Base-by-base conservation (phyloP, 2,113 vertebrate species). In the Sisor rabdophorus region DNA sequence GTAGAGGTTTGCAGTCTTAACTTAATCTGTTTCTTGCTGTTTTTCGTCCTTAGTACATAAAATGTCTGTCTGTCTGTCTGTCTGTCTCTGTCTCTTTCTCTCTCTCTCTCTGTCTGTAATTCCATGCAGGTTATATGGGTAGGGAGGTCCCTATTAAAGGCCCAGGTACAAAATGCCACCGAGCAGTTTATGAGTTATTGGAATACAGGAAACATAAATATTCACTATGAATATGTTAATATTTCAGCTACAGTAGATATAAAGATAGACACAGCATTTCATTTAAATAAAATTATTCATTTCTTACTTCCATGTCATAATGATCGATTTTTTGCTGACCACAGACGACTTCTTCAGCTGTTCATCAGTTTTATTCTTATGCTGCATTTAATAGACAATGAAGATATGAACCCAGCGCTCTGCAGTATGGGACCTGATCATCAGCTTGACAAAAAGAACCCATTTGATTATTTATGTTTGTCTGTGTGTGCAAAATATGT, bases 271-370 rank as follows among this genome's bases (percentile, higher is more conserved):
- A 56, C 8, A 50, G 26, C 47, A 50, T 48, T 50, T 20, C 47
- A 68, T 68, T 17, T 19, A 50, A n/a, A 48, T 68, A 16, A 50
- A 67, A 3, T 1, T 24, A 11, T 24, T 75, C n/a, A 36, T 63
- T 32, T 61, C 50, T 26, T 68, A 44, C 24, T 19, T 26, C 12
- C 12, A 19, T 68, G 54, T 4, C 54, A 55, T 71, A 54, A 36
- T 56, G 10, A 20, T 58, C 24, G 56, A 22, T 11, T 16, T 30
- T 59, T 77, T 59, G 20, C 26, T 26, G 15, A 32, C 32, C 40
- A 70, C 44, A 52, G 60, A 77, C 24, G 20, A 77, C 59, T 20
- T 20, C 56, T 63, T 64, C n/a, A 22, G 63, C 55, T 28, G 30
- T 26, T 53, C 72, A 56, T 67, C 5, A 5, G 65, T 50, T 73